Conservation (phyloP, 2,113 vertebrate genomes). For the Thomomys bottae region DNA sequence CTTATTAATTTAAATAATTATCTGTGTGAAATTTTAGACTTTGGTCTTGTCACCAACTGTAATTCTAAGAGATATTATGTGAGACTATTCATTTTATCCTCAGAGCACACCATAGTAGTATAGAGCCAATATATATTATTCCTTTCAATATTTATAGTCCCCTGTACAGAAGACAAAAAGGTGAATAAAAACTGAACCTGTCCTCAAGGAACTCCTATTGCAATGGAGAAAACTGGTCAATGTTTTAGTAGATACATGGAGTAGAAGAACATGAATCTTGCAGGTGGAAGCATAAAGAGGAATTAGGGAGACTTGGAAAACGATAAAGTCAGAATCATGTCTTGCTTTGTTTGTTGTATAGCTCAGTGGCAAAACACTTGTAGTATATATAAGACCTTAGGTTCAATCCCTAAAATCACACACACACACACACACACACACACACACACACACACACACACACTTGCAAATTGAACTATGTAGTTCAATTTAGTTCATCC, state of each 20-base stretch:
- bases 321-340: neutral
- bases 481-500: neutral
- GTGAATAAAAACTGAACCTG: neutral
- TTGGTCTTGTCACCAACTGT: neutral
- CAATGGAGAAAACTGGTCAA: neutral
- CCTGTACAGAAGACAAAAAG: neutral
- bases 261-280: neutral
- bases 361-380: too few relatives aligned
- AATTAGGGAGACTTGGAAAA: neutral
- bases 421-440: too few relatives aligned
- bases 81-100: neutral
- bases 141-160: neutral
- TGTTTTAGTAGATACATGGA: neutral
- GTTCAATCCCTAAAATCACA: too few relatives aligned
- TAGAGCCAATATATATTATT: neutral
- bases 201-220: neutral
- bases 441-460: too few relatives aligned
- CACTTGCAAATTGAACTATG: neutral
- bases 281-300: neutral
- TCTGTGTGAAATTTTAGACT: neutral
- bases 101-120: neutral
- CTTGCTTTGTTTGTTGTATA: too few relatives aligned
- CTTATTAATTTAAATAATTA: conserved; percentile 14
- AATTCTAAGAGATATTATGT: neutral
- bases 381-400: neutral